Evolutionary conservation across 2,888 invertebrate species (phyloP).

Genomic region (Sacculina carcini): DNA sequence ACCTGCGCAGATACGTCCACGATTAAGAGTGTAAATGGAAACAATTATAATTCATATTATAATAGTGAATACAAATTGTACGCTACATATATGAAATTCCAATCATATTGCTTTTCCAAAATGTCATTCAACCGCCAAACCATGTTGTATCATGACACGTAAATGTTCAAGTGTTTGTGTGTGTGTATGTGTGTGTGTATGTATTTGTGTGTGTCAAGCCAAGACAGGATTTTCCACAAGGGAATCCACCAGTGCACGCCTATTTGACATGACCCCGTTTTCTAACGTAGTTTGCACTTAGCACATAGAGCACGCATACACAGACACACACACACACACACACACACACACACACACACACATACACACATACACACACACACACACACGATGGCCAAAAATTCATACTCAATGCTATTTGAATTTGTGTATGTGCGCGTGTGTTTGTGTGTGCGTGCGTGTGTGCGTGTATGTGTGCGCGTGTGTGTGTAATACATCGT

Average conservation of each 20-base stretch:
- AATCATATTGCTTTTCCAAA: too few relatives aligned
- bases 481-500: not conserved
- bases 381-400: not conserved
- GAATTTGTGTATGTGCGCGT: not conserved
- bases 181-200: not conserved
- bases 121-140: too few relatives aligned
- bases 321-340: slow-evolving; percentile 6
- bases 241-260: not conserved
- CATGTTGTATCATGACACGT: too few relatives aligned
- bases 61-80: too few relatives aligned
- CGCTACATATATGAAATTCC: too few relatives aligned
- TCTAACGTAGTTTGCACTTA: too few relatives aligned
- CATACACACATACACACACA: not conserved
- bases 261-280: too few relatives aligned
- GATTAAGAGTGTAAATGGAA: too few relatives aligned
- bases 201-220: not conserved
- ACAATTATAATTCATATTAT: too few relatives aligned
- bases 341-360: slow-evolving; percentile 3
- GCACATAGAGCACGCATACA: not conserved
- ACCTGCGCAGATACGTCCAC: too few relatives aligned
- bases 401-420: not conserved
- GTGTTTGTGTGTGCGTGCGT: not conserved
- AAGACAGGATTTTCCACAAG: not conserved
- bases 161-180: not conserved
- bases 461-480: not conserved